Evolutionary conservation across 2,113 vertebrate genomes (phyloP), one percentile per base, ranked within the genome.

Genomic region (Lampris incognitus): DNA sequence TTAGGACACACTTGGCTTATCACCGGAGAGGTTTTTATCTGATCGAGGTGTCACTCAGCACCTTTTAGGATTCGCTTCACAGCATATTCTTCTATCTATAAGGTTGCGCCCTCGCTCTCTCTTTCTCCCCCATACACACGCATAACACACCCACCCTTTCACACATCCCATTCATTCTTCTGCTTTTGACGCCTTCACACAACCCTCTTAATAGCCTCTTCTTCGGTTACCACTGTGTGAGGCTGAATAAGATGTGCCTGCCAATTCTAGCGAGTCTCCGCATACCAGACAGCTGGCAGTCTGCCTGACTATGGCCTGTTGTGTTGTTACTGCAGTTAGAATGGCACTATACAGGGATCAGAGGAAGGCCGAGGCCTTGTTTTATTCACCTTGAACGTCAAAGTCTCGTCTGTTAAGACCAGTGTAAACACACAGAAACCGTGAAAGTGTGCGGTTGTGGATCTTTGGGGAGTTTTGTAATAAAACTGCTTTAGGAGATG

Each of bases 221-320:
- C 77, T 84, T 65, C 48, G 57, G 59, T 86, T 79, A 79, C 83
- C 9, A 37, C 54, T 75, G 51, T 65, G 60, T 59, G 78, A 74
- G 70, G 56, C 65, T 48, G 65, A 74, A 69, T 79, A 63, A 82
- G 75, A 76, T 67, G 55, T 69, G 73, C 39, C 61, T 85, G 75
- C 83, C 88, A 86, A 80, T 79, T 87, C 84, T 83, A 76, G 69
- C 66, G 5, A 39, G 78, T 57, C 3, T 0, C 72, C 66, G 79
- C 85, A 87, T 88, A 82, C 86, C 91, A 92, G 87, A 88, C 82
- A 71, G 52, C 66, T 87, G 86, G 87, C 89, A 87, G 86, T 10
- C 38, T 9, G 85, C 73, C 82, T 76, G 68, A 51, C n/a, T 66
- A 56, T n/a, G 71, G 74, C 56, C 84, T 48, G n/a, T 37, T n/a